Evolutionary conservation across 2,797 vertebrate species (phyloP).

Genomic region (Simalia tracyae): DNA sequence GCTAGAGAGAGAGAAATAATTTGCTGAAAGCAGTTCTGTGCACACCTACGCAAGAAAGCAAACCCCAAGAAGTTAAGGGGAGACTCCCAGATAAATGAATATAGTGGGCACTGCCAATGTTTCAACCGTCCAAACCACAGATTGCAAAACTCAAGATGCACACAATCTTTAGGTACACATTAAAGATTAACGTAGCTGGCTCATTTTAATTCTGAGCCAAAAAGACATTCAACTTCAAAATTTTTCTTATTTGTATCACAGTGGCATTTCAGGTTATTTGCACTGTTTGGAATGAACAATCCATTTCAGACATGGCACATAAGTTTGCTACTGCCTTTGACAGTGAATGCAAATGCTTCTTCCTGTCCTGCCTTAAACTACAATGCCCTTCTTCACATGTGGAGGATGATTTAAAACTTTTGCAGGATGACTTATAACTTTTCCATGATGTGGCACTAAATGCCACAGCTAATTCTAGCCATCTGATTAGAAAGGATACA

Average conservation of each 20-base stretch:
- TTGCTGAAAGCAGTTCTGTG: background rate
- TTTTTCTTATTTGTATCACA: background rate
- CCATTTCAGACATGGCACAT: background rate
- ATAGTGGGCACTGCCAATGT: background rate
- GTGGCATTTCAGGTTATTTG: background rate
- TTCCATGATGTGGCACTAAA: background rate
- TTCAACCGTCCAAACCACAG: background rate
- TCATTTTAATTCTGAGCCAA: background rate
- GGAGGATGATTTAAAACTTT: background rate
- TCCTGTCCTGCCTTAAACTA: background rate
- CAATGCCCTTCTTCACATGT: background rate
- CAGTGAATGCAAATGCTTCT: background rate
- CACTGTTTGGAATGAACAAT: background rate
- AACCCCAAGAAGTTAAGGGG: background rate
- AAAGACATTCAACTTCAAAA: background rate
- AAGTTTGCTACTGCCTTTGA: background rate
- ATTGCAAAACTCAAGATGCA: background rate
- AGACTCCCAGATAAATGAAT: background rate
- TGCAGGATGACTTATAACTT: background rate
- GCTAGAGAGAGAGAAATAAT: conserved; percentile 15
- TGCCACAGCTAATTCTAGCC: background rate
- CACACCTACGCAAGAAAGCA: background rate
- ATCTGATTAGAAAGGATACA: background rate
- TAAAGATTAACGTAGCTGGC: background rate
- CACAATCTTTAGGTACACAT: background rate